Evolutionary conservation across 1,140 invertebrate genomes (phyloP), one percentile per base, ranked within the genome.

Genomic region (Drosophila nasuta): DNA sequence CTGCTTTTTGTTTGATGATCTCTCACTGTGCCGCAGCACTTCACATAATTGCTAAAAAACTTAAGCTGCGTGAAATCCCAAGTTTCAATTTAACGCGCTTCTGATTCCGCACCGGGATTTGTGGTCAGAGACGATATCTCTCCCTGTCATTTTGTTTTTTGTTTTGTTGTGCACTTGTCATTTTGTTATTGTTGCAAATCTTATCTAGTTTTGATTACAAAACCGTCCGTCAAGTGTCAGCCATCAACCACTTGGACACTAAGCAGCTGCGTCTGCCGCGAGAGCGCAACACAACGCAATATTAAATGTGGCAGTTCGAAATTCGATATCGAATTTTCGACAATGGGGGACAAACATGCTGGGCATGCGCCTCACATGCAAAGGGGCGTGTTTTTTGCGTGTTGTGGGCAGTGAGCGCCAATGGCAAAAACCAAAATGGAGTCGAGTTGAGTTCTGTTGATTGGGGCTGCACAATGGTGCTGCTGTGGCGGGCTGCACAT

Each of bases 381-480:
- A 35, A 7, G 33, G 72, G 85, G 85, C 85, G 85, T 81, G 66
- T 71, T 60, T 30, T 25, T 1, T 5, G 20, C 0, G 3, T 25
- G 20, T 25, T 25, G 20, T 25, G 20, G 3, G 41, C 41, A 1
- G 6, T 7, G 10, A 74, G 79, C 81, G 81, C 83, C 89, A 91
- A 91, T 91, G 77, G 89, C 43, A 81, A 86, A 25, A 63, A 77
- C 68, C 89, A 91, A 91, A 91, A 91, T 91, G 89, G 89, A 91
- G 88, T 85, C 35, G 33, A 7, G 33, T 33, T 33, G 35, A 38
- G 35, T 38, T 33, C 33, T 7, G 1, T 33, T 33, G 33, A 33
- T 33, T 33, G 33, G 33, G 33, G 33, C 80, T 70, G 41, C 68
- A 70, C 58, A 51, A 45, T 13, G 65, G 33, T 49, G 67, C 43